phyloP scores from a whole-genome alignment of 2,888 invertebrate species.

The Cantharis nigra region DNA sequence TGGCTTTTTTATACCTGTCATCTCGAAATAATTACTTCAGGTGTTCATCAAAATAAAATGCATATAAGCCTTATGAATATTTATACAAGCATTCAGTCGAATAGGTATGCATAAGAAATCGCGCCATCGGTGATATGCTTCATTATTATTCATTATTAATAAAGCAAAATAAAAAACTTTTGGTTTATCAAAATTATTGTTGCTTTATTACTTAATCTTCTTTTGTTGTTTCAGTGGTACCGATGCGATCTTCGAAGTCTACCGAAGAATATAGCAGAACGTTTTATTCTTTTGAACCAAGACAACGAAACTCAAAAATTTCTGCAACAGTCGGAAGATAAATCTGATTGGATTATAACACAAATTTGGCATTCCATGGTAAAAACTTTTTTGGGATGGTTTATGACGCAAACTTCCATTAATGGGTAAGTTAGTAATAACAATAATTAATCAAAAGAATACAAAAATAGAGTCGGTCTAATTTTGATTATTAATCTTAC shows the following conservation, averaged over 20 bases:
- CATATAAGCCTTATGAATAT: slow-evolving; percentile 49
- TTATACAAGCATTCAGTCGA: slow-evolving; percentile 41
- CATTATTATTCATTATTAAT: slow-evolving; percentile 50
- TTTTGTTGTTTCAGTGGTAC: slow-evolving; percentile 70
- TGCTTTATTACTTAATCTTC: slow-evolving; percentile 5
- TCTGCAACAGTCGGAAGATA: slow-evolving; percentile 73
- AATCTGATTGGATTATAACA: slow-evolving; percentile 83
- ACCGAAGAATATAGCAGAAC: slow-evolving; percentile 59
- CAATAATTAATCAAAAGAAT: too few species aligned
- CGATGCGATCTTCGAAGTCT: slow-evolving; percentile 63
- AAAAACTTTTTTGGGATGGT: slow-evolving; percentile 81
- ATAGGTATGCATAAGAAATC: slow-evolving; percentile 48
- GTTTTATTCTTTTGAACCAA: slow-evolving; percentile 68
- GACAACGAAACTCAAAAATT: slow-evolving; percentile 78
- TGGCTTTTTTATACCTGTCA: slow-evolving; percentile 42
- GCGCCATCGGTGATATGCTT: slow-evolving; percentile 50
- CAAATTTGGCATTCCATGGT: slow-evolving; percentile 91
- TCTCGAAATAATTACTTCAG: slow-evolving; percentile 50
- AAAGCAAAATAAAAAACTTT: slow-evolving; percentile 21
- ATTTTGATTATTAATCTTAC: too few species aligned
- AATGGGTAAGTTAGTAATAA: slow-evolving; percentile 77
- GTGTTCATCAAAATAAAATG: slow-evolving; percentile 49
- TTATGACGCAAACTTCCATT: slow-evolving; percentile 93
- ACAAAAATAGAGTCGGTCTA: too few species aligned
- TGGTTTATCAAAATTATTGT: background rate